Conservation (phyloP, 2,113 vertebrate genomes). For the Psittacara wagleri region DNA sequence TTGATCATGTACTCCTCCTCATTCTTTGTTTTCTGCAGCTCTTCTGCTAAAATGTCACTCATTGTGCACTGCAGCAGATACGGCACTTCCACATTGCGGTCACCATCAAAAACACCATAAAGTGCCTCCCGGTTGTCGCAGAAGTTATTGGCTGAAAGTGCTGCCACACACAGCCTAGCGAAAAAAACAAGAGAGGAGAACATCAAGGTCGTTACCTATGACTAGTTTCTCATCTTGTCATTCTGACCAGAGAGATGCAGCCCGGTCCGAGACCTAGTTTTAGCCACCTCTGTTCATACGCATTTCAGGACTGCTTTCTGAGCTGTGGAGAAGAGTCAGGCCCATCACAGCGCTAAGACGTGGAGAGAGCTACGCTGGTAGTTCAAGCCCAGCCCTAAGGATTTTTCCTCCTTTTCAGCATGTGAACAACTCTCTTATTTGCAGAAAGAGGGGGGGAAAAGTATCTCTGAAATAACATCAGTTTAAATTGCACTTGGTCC, state of each 20-base stretch:
- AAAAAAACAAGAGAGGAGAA: background rate
- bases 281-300: background rate
- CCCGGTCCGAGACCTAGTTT: background rate
- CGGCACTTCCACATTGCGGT: constrained; percentile 94
- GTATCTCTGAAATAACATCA: background rate
- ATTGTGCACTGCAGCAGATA: constrained; percentile 96
- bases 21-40: constrained; percentile 91
- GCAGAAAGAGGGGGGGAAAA: background rate
- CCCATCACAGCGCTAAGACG: background rate
- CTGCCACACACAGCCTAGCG: constrained; percentile 91
- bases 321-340: background rate
- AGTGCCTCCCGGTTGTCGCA: constrained; percentile 92
- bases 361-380: background rate
- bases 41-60: constrained; percentile 94
- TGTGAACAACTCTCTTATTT: background rate
- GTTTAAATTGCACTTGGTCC: background rate
- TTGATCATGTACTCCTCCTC: constrained; percentile 97
- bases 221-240: background rate
- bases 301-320: background rate
- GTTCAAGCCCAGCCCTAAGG: background rate
- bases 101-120: constrained; percentile 96
- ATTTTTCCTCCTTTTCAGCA: background rate
- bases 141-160: constrained; percentile 93
- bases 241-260: background rate
- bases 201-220: background rate